Conservation (phyloP, 2,113 vertebrate species). For the Macaca mulatta region DNA sequence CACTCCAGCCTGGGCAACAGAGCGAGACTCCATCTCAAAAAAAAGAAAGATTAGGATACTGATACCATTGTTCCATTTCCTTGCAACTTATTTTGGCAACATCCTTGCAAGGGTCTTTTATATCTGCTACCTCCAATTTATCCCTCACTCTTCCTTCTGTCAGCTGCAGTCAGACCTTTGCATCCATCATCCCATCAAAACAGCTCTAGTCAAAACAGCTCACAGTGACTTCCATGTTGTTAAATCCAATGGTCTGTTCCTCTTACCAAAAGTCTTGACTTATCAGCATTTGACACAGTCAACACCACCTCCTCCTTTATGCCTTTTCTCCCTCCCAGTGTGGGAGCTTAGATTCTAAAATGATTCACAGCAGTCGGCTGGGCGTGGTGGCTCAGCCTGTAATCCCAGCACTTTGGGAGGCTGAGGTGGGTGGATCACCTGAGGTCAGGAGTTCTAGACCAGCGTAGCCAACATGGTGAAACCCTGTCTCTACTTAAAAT, state of each 20-base stretch:
- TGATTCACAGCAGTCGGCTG: neutral
- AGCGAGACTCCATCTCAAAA: too few species aligned
- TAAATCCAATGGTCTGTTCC: neutral
- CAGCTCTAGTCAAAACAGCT: neutral
- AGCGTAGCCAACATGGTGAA: too few species aligned
- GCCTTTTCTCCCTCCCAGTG: neutral
- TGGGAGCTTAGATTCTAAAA: neutral
- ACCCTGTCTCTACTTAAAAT: too few species aligned
- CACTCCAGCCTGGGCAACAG: too few species aligned
- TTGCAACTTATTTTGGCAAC: neutral
- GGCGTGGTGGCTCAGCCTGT: too few species aligned
- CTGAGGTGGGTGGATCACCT: too few species aligned
- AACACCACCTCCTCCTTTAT: neutral
- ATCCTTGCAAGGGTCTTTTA: neutral
- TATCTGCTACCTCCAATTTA: fast-evolving
- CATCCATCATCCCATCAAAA: neutral
- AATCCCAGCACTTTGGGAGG: too few species aligned
- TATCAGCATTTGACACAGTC: neutral
- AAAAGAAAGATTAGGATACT: neutral
- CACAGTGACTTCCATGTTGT: neutral
- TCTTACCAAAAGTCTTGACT: neutral
- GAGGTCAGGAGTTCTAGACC: too few species aligned
- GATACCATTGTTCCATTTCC: neutral
- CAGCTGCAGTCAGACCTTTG: neutral
- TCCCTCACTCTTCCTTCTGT: neutral